Conservation (phyloP, 2,797 vertebrate genomes). For the Hydrophis major region DNA sequence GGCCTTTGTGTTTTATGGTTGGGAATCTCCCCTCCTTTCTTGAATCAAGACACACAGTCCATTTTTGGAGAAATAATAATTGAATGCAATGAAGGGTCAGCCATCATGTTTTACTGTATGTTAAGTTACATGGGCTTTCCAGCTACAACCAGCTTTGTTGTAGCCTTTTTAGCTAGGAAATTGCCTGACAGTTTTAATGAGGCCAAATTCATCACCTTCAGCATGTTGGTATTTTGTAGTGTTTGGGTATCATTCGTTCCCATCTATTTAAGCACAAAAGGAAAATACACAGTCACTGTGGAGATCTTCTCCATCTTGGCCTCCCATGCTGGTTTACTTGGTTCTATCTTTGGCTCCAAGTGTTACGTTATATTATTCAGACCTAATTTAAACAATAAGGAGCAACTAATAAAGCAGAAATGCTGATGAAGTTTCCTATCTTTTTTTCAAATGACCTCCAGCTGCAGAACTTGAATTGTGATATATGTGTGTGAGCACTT, state of each 20-base stretch:
- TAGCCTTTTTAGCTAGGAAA: background rate
- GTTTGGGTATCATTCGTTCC: background rate
- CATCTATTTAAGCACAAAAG: background rate
- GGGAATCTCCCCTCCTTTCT: background rate
- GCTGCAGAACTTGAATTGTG: background rate
- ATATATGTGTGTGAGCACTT: background rate
- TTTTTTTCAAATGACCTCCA: background rate
- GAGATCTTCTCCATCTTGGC: slow-evolving; percentile 2
- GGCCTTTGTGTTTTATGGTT: background rate
- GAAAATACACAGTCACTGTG: background rate
- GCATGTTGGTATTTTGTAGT: background rate
- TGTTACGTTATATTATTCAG: background rate
- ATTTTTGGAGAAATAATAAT: background rate
- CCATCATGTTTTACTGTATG: background rate
- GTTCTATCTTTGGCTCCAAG: background rate
- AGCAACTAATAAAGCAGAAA: background rate
- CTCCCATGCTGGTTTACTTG: background rate
- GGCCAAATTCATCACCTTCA: background rate
- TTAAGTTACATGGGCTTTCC: slow-evolving; percentile 5
- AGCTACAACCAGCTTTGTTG: background rate
- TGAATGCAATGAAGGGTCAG: background rate
- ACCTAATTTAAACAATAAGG: background rate
- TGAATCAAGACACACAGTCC: background rate
- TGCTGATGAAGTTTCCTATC: no score
- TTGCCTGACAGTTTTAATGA: slow-evolving; percentile 7